These are phyloP conservation scores for Opisthograptis luteolata DNA, from an alignment of 2,888 invertebrate species.

Conservation along the genomic window DNA sequence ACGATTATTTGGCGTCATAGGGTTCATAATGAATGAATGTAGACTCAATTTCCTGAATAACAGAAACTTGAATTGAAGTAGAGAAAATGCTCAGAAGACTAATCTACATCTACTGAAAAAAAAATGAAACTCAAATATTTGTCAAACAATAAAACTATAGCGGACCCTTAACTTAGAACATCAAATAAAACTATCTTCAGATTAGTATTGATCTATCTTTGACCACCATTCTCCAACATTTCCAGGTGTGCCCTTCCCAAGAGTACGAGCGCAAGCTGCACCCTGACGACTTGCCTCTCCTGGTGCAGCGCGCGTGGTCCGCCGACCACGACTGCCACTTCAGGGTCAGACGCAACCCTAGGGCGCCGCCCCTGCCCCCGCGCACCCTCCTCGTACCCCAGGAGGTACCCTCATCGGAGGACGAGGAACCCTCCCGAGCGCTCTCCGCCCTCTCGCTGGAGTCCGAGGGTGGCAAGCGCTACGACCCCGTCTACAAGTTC, in stretches of 20 bases:
- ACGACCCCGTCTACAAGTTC: constrained; percentile 79
- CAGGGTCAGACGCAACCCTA: constrained; percentile 91
- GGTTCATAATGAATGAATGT: too few species aligned
- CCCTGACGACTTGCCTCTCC: constrained; percentile 92
- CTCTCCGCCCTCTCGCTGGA: constrained; percentile 76
- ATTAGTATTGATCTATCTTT: too few species aligned
- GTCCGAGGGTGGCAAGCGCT: constrained; percentile 68
- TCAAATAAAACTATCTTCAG: too few species aligned
- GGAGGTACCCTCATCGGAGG: constrained; percentile 57
- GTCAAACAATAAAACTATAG: too few species aligned
- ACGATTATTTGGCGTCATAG: too few species aligned
- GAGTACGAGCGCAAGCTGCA: constrained; percentile 95
- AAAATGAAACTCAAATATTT: too few species aligned
- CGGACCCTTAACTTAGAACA: too few species aligned
- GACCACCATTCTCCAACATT: constrained; percentile 22
- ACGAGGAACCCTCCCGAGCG: constrained; percentile 70
- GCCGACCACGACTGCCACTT: constrained; percentile 90
- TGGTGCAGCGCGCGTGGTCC: constrained; percentile 91
- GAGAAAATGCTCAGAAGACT: too few species aligned
- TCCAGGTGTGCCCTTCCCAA: constrained; percentile 88
- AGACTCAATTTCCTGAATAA: too few species aligned
- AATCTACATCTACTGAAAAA: too few species aligned
- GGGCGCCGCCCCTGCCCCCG: constrained; percentile 90
- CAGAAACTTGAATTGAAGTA: too few species aligned
- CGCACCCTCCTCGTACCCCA: constrained; percentile 66